These are phyloP conservation scores for Hydrophis major DNA, from an alignment of 2,797 vertebrate genomes.

Conservation along the genomic window DNA sequence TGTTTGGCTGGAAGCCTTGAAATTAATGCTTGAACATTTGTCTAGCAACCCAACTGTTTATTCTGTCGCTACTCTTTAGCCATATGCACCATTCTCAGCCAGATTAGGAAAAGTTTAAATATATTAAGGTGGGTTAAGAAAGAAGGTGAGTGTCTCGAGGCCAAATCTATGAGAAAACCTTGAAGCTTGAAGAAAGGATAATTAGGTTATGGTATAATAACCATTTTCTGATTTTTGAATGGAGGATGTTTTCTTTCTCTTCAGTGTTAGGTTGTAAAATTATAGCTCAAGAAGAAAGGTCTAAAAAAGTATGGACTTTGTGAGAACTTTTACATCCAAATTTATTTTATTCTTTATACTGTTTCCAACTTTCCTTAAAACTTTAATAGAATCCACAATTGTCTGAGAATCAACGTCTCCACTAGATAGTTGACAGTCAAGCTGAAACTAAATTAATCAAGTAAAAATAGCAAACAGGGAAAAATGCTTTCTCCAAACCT, in stretches of 20 bases:
- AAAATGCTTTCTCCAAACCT: background rate
- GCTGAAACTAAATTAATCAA: background rate
- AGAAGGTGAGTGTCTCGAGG: background rate
- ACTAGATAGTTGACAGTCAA: background rate
- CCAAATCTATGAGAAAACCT: background rate
- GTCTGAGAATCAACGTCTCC: background rate
- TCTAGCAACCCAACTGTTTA: background rate
- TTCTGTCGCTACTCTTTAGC: background rate
- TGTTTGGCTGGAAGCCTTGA: background rate
- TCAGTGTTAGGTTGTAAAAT: background rate
- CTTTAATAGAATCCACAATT: background rate
- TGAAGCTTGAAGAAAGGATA: background rate
- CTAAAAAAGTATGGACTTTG: background rate
- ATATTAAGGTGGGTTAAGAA: background rate
- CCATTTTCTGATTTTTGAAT: background rate
- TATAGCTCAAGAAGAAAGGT: background rate
- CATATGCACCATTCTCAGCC: background rate
- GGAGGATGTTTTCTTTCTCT: background rate
- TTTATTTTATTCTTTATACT: background rate
- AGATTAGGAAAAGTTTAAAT: background rate
- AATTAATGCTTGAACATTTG: background rate
- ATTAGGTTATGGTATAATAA: background rate
- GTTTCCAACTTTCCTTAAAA: background rate
- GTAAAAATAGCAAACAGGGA: background rate
- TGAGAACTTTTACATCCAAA: background rate